Percentiles rank a stretch among this genome's conserved stretches.
Evolutionary conservation across 1,140 invertebrate species (phyloP).

Genomic region (Alviniconcha marisindica): DNA sequence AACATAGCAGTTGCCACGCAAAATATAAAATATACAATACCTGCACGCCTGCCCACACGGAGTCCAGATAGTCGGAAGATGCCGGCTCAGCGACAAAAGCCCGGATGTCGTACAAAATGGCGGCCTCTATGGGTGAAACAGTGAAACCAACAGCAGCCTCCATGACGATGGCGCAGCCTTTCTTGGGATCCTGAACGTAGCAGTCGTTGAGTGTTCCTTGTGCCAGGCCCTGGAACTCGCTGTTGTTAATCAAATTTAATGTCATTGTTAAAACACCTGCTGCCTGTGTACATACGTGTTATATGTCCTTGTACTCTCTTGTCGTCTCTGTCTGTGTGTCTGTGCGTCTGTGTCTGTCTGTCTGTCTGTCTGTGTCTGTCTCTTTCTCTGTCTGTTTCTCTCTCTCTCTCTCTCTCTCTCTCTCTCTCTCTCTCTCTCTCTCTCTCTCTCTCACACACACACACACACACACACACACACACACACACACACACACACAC

Average conservation of each 20-base stretch:
- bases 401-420: no score
- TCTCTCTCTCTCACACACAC: conserved; percentile 1
- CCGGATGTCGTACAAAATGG: neutral
- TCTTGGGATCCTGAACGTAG: conserved; percentile 4
- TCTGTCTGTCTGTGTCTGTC: no score
- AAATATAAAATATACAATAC: neutral
- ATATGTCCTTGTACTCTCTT: neutral
- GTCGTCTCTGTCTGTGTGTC: no score
- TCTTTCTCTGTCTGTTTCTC: no score
- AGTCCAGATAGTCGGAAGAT: neutral
- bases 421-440: no score
- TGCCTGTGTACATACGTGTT: neutral
- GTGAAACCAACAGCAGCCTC: neutral
- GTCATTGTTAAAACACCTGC: neutral
- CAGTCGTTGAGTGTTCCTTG: neutral
- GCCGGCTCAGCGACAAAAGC: neutral
- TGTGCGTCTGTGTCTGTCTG: no score
- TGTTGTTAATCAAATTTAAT: neutral
- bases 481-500: no score
- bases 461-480: neutral
- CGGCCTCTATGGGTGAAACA: conserved; percentile 1
- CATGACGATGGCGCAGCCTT: neutral
- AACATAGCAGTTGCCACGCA: no score
- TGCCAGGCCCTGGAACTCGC: neutral
- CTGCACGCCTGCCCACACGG: neutral